Conservation (phyloP, 2,888 invertebrate genomes). For the Incurvaria masculella region DNA sequence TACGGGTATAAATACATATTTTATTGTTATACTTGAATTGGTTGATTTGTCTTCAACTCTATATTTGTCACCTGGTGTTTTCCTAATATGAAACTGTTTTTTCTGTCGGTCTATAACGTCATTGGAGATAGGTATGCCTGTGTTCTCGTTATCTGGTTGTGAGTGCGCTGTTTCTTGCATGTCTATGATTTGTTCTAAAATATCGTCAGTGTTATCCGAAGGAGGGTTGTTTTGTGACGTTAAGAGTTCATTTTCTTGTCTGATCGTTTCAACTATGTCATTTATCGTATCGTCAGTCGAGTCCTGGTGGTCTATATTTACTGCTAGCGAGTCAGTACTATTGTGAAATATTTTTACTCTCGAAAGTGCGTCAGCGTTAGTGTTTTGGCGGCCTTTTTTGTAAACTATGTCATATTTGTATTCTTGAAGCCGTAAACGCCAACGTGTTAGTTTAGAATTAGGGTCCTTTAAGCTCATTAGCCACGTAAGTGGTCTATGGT, state of each 20-base stretch:
- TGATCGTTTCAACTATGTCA: neutral
- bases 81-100: slow-evolving; percentile 19
- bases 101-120: slow-evolving; percentile 20
- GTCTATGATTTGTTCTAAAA: no score
- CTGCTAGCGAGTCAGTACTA: neutral
- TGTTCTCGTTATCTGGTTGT: slow-evolving; percentile 2
- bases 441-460: slow-evolving; percentile 25
- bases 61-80: slow-evolving; percentile 13
- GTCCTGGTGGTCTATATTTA: neutral
- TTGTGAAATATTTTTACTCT: slow-evolving; percentile 20
- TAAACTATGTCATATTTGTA: slow-evolving; percentile 19
- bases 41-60: slow-evolving; percentile 17
- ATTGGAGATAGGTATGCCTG: slow-evolving; percentile 7
- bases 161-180: neutral
- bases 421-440: slow-evolving; percentile 23
- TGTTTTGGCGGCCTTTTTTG: slow-evolving; percentile 20
- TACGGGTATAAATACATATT: slow-evolving; percentile 16
- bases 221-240: no score
- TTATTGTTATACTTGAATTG: slow-evolving; percentile 10
- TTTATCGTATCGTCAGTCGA: neutral
- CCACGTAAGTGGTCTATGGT: slow-evolving; percentile 29
- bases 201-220: no score
- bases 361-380: slow-evolving; percentile 21
- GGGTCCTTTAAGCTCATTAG: slow-evolving; percentile 28
- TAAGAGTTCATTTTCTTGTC: neutral